Percentiles rank a stretch among this genome's conserved stretches.
Evolutionary conservation across 2,797 vertebrate genomes (phyloP).

Genomic region (Hylomyscus alleni): DNA sequence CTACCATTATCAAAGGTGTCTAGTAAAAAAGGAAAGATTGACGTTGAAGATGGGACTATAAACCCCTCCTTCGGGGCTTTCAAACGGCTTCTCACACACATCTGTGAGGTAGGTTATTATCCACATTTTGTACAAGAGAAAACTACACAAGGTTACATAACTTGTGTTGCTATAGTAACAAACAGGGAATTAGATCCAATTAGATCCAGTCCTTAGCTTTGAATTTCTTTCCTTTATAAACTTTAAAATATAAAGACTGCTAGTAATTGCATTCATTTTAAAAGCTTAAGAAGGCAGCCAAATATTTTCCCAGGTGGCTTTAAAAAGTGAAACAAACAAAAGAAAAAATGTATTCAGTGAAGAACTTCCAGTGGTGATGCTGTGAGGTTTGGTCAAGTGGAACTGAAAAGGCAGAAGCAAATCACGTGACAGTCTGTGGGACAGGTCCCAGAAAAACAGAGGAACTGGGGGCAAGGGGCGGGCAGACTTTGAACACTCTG

Average conservation of each 20-base stretch:
- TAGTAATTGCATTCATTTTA: conserved; percentile 57
- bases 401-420: conserved; percentile 4
- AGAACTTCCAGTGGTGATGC: background rate
- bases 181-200: conserved; percentile 33
- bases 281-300: conserved; percentile 63
- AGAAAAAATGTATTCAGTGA: conserved; percentile 24
- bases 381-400: conserved; percentile 9
- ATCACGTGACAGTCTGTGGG: background rate
- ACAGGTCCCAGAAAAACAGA: background rate
- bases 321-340: conserved; percentile 41
- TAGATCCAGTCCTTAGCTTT: conserved; percentile 38
- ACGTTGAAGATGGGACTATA: conserved; percentile 39
- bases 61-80: conserved; percentile 51
- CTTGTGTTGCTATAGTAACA: background rate
- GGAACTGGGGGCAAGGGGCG: background rate
- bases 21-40: background rate
- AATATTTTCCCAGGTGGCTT: conserved; percentile 56
- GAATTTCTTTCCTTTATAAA: conserved; percentile 57
- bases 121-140: conserved; percentile 60
- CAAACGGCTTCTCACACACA: conserved; percentile 67
- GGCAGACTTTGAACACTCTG: background rate
- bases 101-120: conserved; percentile 81
- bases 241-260: conserved; percentile 40
- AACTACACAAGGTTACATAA: conserved; percentile 30
- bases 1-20: conserved; percentile 57